A percentile compares a stretch with the other conserved stretches of the same genome.
phyloP scores from a whole-genome alignment of 2,797 vertebrate species.

The Trichosurus vulpecula region DNA sequence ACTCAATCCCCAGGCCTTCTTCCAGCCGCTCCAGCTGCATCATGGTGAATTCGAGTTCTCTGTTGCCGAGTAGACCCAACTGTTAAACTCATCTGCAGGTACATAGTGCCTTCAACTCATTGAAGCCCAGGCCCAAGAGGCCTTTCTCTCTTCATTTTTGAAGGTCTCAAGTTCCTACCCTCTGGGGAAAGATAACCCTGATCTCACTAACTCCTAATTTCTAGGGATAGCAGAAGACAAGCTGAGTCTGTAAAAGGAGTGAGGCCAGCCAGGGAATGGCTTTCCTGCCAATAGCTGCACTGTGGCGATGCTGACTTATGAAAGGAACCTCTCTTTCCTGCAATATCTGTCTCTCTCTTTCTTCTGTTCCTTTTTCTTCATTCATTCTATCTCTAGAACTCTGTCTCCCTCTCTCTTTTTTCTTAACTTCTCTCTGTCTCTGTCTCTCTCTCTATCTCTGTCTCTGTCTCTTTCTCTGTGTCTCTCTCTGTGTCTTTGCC shows the following conservation, averaged over 20 bases:
- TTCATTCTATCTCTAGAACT: background rate
- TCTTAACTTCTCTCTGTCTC: background rate
- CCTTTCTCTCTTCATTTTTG: slow-evolving; percentile 66
- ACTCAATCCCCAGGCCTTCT: slow-evolving; percentile 61
- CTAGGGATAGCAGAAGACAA: slow-evolving; percentile 51
- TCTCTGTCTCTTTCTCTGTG: background rate
- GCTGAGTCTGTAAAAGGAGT: slow-evolving; percentile 50
- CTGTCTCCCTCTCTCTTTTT: background rate
- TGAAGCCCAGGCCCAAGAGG: slow-evolving; percentile 51
- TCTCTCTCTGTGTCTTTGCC: background rate
- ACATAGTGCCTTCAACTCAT: background rate
- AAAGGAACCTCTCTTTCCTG: background rate
- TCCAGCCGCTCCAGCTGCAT: slow-evolving; percentile 64
- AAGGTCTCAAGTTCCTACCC: slow-evolving; percentile 63
- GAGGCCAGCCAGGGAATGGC: slow-evolving; percentile 25
- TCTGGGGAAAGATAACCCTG: slow-evolving; percentile 59
- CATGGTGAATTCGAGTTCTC: slow-evolving; percentile 70
- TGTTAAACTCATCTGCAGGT: slow-evolving; percentile 81
- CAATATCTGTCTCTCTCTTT: too few relatives aligned
- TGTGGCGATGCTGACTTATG: background rate
- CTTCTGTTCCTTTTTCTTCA: background rate
- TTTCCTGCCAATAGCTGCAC: slow-evolving; percentile 20
- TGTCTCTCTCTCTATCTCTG: background rate
- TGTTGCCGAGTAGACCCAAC: slow-evolving; percentile 30
- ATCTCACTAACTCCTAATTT: slow-evolving; percentile 55